Evolutionary conservation across 2,113 vertebrate species (phyloP).

Genomic region (Lota lota): DNA sequence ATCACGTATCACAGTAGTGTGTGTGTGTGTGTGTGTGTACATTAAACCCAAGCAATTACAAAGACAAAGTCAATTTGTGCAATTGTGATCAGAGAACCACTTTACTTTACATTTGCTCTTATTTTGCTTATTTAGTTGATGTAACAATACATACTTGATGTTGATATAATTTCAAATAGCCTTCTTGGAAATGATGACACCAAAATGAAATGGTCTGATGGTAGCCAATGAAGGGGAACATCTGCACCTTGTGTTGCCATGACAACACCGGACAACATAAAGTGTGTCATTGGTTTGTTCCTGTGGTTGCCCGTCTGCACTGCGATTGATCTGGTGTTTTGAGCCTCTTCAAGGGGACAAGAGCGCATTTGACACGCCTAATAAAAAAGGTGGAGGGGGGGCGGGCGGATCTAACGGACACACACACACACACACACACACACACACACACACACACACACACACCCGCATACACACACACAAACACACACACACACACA

Average conservation of each 20-base stretch:
- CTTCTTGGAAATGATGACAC: slow-evolving; percentile 34
- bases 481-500: too few species aligned
- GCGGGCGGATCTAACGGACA: not conserved
- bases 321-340: slow-evolving; percentile 52
- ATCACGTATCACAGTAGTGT: too few species aligned
- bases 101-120: not conserved
- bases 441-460: too few species aligned
- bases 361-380: slow-evolving; percentile 46
- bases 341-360: not conserved
- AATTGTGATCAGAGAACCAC: not conserved
- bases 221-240: slow-evolving; percentile 50
- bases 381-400: too few species aligned
- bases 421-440: too few species aligned
- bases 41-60: not conserved
- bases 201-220: slow-evolving; percentile 26
- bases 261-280: slow-evolving; percentile 63
- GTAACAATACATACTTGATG: not conserved
- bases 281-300: slow-evolving; percentile 37
- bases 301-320: slow-evolving; percentile 34
- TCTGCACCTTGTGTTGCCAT: slow-evolving; percentile 59
- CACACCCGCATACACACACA: too few species aligned
- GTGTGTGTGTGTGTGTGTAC: not conserved
- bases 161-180: slow-evolving; percentile 26
- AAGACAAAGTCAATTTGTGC: not conserved
- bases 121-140: not conserved